A percentile compares a stretch with the other conserved stretches of the same genome.
Evolutionary conservation across 2,888 invertebrate genomes (phyloP).

Genomic region (Hydropsyche betteni): DNA sequence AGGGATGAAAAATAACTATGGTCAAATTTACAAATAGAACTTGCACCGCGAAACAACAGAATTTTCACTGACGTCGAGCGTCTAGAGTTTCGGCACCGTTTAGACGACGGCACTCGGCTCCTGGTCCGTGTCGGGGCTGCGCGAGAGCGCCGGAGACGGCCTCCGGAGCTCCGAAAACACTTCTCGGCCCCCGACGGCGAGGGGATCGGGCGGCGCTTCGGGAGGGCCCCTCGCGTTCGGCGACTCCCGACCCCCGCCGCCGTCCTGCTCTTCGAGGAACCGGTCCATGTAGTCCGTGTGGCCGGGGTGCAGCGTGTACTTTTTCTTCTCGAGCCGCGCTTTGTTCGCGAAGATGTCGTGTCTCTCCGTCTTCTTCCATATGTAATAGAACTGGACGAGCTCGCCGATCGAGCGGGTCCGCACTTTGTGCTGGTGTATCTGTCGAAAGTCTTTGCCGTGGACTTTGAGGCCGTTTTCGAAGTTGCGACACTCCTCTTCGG

Average conservation of each 20-base stretch:
- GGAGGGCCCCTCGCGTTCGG: constrained; percentile 60
- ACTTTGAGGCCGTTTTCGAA: constrained; percentile 95
- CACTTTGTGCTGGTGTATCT: constrained; percentile 93
- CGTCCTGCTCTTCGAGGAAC: constrained; percentile 87
- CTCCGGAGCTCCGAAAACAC: constrained; percentile 64
- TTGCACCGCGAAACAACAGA: neutral
- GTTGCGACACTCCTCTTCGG: constrained; percentile 95
- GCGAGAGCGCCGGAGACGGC: constrained; percentile 57
- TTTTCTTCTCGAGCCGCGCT: constrained; percentile 89
- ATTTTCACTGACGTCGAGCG: neutral
- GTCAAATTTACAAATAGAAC: neutral
- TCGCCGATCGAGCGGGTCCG: constrained; percentile 95
- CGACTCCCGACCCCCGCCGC: constrained; percentile 47
- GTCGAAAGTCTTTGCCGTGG: constrained; percentile 96
- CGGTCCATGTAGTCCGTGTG: constrained; percentile 95
- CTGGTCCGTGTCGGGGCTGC: constrained; percentile 30
- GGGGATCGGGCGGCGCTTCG: constrained; percentile 59
- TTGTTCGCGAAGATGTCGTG: constrained; percentile 93
- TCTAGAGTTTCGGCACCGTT: neutral
- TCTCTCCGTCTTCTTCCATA: constrained; percentile 99
- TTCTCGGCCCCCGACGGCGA: constrained; percentile 64
- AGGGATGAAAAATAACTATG: too few relatives aligned
- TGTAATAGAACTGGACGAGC: constrained; percentile 93
- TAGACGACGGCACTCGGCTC: constrained; percentile 20
- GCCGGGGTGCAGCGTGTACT: constrained; percentile 90